phyloP scores from a whole-genome alignment of 2,888 invertebrate species.

The Conistra vaccinii region DNA sequence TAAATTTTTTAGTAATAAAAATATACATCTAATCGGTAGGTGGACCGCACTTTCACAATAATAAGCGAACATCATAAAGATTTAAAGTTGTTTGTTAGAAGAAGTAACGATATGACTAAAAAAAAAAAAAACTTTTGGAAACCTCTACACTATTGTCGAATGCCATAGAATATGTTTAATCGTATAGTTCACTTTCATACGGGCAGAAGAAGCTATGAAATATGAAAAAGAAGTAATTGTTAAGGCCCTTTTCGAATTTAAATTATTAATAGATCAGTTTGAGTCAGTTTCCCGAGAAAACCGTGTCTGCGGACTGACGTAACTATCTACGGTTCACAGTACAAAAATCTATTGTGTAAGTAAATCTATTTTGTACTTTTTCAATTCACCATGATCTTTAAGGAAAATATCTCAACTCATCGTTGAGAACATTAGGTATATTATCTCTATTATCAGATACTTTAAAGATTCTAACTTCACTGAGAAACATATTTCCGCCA shows the following conservation, averaged over 20 bases:
- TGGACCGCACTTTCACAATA: neutral
- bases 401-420: neutral
- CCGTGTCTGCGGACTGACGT: neutral
- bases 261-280: too few species aligned
- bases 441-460: neutral
- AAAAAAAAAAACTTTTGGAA: neutral
- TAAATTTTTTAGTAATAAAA: neutral
- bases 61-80: neutral
- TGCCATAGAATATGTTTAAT: neutral
- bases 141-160: neutral
- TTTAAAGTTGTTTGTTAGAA: neutral
- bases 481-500: neutral
- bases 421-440: neutral
- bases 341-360: neutral
- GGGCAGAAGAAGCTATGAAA: too few species aligned
- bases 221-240: too few species aligned
- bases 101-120: too few species aligned
- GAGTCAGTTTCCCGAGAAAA: neutral
- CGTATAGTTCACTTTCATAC: too few species aligned
- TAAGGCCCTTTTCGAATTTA: too few species aligned
- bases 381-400: neutral
- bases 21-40: neutral
- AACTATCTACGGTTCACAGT: neutral
- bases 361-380: slow-evolving; percentile 18
- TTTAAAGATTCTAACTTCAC: neutral